Percentiles rank a stretch among this genome's conserved stretches.
These are phyloP conservation scores for Tricholauxania praeusta DNA, from an alignment of 2,888 invertebrate species.

Conservation along the genomic window DNA sequence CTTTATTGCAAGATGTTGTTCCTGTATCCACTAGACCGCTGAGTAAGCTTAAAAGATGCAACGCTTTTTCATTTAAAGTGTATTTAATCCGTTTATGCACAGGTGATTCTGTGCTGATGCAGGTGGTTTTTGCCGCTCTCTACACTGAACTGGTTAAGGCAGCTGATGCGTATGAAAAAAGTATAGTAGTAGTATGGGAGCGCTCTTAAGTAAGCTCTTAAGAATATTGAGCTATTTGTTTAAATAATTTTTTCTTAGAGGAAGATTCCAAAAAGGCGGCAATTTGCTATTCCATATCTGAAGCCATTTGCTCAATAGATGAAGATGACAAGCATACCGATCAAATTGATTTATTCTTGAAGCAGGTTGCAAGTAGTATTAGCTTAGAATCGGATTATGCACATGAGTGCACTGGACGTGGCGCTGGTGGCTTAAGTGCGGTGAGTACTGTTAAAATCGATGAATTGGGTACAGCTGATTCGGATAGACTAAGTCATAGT, in stretches of 20 bases:
- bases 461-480: constrained; percentile 57
- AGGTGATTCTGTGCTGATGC: constrained; percentile 76
- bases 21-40: constrained; percentile 79
- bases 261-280: constrained; percentile 67
- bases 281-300: constrained; percentile 79
- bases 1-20: constrained; percentile 76
- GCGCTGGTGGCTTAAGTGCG: constrained; percentile 58
- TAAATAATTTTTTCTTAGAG: constrained; percentile 40
- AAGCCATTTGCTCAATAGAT: constrained; percentile 83
- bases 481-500: constrained; percentile 62
- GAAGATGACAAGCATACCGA: constrained; percentile 84
- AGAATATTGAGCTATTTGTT: background rate
- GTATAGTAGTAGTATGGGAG: constrained; percentile 38
- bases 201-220: too few species aligned
- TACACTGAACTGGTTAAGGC: constrained; percentile 76
- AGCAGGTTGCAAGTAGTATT: constrained; percentile 70
- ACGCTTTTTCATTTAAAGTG: background rate
- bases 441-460: constrained; percentile 65
- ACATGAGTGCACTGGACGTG: constrained; percentile 40
- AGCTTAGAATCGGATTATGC: constrained; percentile 64
- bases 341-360: constrained; percentile 76
- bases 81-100: constrained; percentile 5
- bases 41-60: constrained; percentile 54
- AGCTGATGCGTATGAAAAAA: constrained; percentile 59
- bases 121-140: constrained; percentile 76